Base-by-base conservation (phyloP, 2,888 invertebrate genomes). In the Sarcophaga subvicina region DNA sequence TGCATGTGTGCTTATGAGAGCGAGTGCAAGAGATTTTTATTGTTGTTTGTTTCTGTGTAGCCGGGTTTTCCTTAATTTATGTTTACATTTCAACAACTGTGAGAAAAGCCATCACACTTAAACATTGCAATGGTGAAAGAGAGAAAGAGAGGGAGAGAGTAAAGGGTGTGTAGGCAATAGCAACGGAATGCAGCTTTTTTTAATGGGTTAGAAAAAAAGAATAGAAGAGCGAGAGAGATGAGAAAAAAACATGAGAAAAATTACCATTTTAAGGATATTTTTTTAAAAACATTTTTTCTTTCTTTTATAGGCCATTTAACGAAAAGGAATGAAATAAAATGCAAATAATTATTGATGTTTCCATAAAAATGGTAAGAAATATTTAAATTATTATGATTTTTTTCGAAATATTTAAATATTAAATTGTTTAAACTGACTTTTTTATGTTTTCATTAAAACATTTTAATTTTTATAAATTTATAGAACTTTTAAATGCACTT, bases 171-270 rank as follows among this genome's bases (percentile, higher is more conserved):
- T 37, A 71, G 64, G 22, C 63, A 75, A 79, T 84, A 85, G 80
- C 87, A 84, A 76, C 81, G 64, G 70, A 84, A 79, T 87, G 84
- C 87, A 87, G 87, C 81, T 80, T 82, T 87, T 87, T 87, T 87
- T 80, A 84, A 80, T 85, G 80, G 83, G 84, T 84, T 87, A 80
- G 84, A 87, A 78, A 73, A 80, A 3, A 12, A 75, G 77, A 87
- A 80, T 81, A 81, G 17, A 49, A 78, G 86, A 75, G 78, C 66
- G 75, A 37, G 10, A 66, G 60, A 27, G 64, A 10, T 37, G 60
- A 20, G 54, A 10, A 22, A 66, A 83, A 83, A 66, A 27, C 66
- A 60, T 72, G 47, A 17, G 49, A 71, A 22, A 77, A 66, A 63
- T 79, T 82, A 79, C 75, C 71, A 79, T 63, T 76, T 82, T 72